Conservation (phyloP, 1,140 invertebrate genomes). For the Rhopalosiphum maidis region DNA sequence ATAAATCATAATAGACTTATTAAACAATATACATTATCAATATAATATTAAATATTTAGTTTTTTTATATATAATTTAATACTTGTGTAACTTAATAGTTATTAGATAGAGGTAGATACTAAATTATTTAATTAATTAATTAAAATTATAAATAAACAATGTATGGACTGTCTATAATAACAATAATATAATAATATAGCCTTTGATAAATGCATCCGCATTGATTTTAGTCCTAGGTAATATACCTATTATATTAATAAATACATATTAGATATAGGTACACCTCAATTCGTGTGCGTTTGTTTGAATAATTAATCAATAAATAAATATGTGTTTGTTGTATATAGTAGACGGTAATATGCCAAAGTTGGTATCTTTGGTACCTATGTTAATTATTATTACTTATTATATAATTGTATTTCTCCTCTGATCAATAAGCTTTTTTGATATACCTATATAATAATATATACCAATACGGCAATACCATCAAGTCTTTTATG, state of each 20-base stretch:
- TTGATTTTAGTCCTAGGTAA: not conserved
- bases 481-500: not conserved
- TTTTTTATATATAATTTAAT: too few relatives aligned
- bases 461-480: too few relatives aligned
- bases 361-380: not conserved
- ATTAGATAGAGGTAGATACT: not conserved
- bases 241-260: not conserved
- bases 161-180: not conserved
- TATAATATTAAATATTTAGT: too few relatives aligned
- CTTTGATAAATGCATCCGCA: not conserved
- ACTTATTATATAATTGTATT: not conserved
- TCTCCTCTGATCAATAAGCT: not conserved
- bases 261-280: not conserved
- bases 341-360: not conserved
- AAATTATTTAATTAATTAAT: not conserved
- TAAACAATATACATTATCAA: not conserved
- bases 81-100: too few relatives aligned
- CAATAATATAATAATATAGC: not conserved
- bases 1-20: not conserved
- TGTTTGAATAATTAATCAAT: slow-evolving; percentile 3
- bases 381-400: not conserved
- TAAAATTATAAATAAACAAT: not conserved
- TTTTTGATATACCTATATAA: not conserved
- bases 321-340: not conserved
- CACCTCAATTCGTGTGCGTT: not conserved